Conservation (phyloP, 2,797 vertebrate genomes). For the Malurus leucopterus region DNA sequence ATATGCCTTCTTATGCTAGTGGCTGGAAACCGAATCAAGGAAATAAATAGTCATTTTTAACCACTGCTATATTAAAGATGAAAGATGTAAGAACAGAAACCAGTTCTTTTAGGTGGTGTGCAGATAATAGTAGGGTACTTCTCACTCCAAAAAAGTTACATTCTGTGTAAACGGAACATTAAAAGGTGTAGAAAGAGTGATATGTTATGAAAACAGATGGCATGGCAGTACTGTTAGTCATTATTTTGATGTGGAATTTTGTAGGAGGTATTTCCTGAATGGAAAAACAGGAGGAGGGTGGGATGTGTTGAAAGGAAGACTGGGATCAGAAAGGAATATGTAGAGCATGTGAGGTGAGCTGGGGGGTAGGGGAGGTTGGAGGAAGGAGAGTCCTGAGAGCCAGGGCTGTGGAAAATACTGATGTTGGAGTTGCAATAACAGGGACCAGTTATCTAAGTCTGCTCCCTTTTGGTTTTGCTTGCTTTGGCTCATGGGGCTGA, state of each 20-base stretch:
- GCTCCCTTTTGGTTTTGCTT: slow-evolving; percentile 25
- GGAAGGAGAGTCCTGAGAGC: neutral
- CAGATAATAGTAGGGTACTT: neutral
- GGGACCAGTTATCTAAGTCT: neutral
- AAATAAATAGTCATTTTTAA: slow-evolving; percentile 35
- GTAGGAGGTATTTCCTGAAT: slow-evolving; percentile 37
- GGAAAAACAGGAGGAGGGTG: slow-evolving; percentile 19
- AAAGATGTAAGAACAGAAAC: slow-evolving; percentile 10
- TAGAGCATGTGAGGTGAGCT: slow-evolving; percentile 34
- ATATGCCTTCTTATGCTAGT: slow-evolving; percentile 13
- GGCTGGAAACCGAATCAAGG: slow-evolving; percentile 26
- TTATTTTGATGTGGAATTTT: slow-evolving; percentile 51
- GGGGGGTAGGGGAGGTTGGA: neutral
- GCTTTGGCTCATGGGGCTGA: neutral
- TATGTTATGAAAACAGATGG: slow-evolving; percentile 47
- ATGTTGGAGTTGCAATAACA: neutral
- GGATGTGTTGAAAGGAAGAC: slow-evolving; percentile 35
- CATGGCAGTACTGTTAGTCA: slow-evolving; percentile 12
- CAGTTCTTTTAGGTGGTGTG: neutral
- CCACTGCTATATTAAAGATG: slow-evolving; percentile 5
- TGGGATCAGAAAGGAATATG: neutral
- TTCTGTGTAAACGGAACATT: neutral
- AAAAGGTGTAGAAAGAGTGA: slow-evolving; percentile 41
- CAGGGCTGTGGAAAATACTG: neutral
- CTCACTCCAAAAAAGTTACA: neutral